Base-by-base conservation (phyloP, 2,888 invertebrate species). In the Dysmachus trigonus region DNA sequence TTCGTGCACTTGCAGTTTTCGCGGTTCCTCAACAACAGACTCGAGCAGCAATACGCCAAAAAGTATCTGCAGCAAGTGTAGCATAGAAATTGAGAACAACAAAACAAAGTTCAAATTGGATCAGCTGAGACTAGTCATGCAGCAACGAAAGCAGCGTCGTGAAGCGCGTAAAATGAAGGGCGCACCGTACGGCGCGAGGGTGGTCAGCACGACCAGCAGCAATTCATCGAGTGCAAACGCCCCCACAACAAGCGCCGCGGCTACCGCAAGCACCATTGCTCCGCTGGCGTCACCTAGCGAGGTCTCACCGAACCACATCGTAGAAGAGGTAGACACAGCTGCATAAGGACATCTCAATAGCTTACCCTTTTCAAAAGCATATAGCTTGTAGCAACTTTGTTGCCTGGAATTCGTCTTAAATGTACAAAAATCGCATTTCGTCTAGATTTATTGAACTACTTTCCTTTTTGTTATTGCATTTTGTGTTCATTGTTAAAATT, bases 31-130 rank as follows among this genome's bases (percentile, higher is more conserved):
- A 85, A 53, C 88, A 85, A 53, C 79, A 86, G 30, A 90, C 30
- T 81, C 15, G 22, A 76, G 82, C 27, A 47, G 81, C 27, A 31
- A 2, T 72, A 35, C 31, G 30, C n/a, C 76, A 6, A 74, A 47
- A 71, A 89, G 89, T 86, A 90, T 90, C 88, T 92, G 92, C 88
- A 89, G 90, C 47, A 93, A 91, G 92, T 95, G 93, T 89, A 89
- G 90, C 22, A 92, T 94, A 86, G 95, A 95, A 79, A 92, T 94
- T 90, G 96, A 96, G 88, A 96, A 96, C 90, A 94, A 94, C 89
- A 96, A 96, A 89, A 96, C 96, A 7, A 95, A 96, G 89, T 96
- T 96, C 89, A 98, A 98, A 92, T 94, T 98, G 92, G 96, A 97
- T 90, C 96, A 97, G 88, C 93, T 98, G 85, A 95, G 97, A 88